These are phyloP conservation scores for Drosophila pachea DNA, from an alignment of 1,140 invertebrate species.

Conservation along the genomic window DNA sequence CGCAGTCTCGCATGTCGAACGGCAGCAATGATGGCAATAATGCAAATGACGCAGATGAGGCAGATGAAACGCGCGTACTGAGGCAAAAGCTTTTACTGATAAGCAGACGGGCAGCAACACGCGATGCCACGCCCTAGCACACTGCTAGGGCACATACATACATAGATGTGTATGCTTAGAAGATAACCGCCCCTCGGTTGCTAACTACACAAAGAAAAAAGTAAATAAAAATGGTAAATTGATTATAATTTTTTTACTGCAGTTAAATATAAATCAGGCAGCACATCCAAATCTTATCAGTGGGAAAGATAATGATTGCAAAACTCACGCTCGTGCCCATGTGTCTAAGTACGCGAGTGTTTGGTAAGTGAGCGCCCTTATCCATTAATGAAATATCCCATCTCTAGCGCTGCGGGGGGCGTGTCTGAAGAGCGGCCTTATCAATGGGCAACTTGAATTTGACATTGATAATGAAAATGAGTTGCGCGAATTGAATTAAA, in stretches of 20 bases:
- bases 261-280: slow-evolving; percentile 60
- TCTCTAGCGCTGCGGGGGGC: too few species aligned
- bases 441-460: slow-evolving; percentile 55
- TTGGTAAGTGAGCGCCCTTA: too few species aligned
- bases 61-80: slow-evolving; percentile 25
- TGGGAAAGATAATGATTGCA: too few species aligned
- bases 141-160: too few species aligned
- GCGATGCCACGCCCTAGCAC: slow-evolving; percentile 24
- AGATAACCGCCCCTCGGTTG: slow-evolving; percentile 35
- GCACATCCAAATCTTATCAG: slow-evolving; percentile 39
- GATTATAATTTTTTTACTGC: too few species aligned
- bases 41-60: slow-evolving; percentile 38
- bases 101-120: slow-evolving; percentile 36
- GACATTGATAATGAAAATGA: slow-evolving; percentile 72
- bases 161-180: neutral
- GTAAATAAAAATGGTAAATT: too few species aligned
- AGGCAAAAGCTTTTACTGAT: slow-evolving; percentile 12
- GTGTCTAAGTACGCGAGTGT: too few species aligned
- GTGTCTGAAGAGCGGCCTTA: slow-evolving; percentile 38
- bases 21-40: too few species aligned
- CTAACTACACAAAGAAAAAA: slow-evolving; percentile 24
- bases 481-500: neutral
- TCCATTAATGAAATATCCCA: slow-evolving; percentile 57
- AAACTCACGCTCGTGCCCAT: too few species aligned
- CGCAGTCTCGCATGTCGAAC: slow-evolving; percentile 12